Evolutionary conservation across 2,888 invertebrate species (phyloP).

Genomic region (Vanessa cardui): DNA sequence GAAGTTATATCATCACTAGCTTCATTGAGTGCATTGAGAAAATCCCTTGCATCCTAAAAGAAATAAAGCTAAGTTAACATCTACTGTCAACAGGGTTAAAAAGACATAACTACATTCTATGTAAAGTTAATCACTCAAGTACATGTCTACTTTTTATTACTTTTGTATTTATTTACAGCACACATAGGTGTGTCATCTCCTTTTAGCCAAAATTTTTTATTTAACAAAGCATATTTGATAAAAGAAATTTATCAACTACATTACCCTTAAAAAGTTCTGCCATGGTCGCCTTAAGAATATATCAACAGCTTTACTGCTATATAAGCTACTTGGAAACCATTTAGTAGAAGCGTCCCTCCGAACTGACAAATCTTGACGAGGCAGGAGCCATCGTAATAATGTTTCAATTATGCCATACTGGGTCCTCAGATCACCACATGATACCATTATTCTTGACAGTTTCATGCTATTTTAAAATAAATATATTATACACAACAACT

Average conservation of each 20-base stretch:
- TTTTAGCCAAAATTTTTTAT: too few relatives aligned
- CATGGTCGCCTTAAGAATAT: constrained; percentile 60
- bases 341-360: constrained; percentile 50
- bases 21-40: constrained; percentile 62
- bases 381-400: constrained; percentile 64
- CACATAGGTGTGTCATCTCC: too few relatives aligned
- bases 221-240: not conserved
- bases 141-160: not conserved
- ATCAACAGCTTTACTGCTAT: constrained; percentile 44
- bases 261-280: constrained; percentile 60
- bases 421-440: constrained; percentile 55
- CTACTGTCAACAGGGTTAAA: too few relatives aligned
- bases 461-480: constrained; percentile 47
- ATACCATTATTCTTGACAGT: constrained; percentile 50
- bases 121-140: too few relatives aligned
- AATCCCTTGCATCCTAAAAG: constrained; percentile 64
- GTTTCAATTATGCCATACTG: constrained; percentile 62
- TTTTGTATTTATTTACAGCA: too few relatives aligned
- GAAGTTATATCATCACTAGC: constrained; percentile 52
- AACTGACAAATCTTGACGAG: constrained; percentile 50
- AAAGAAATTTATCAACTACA: not conserved
- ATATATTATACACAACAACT: not conserved
- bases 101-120: too few relatives aligned
- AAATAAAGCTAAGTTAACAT: not conserved
- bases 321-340: constrained; percentile 58